A percentile compares a stretch with the other conserved stretches of the same genome.
Conservation (phyloP, 2,888 invertebrate species). For the Eupeodes latifasciatus region DNA sequence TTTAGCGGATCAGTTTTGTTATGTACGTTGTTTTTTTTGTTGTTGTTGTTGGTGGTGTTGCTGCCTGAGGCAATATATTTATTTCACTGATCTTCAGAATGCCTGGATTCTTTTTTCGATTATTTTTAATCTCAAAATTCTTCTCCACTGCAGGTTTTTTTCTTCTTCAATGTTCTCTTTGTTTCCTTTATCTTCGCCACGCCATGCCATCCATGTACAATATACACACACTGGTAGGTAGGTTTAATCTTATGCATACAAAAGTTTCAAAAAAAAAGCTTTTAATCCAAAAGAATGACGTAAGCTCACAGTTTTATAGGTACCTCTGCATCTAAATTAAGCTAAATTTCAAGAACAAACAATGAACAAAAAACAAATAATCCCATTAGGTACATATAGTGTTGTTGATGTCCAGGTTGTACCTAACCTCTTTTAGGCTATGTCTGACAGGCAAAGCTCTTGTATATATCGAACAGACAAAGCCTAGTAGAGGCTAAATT, state of each 20-base stretch:
- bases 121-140: constrained; percentile 34
- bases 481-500: constrained; percentile 88
- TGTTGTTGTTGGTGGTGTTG: too few relatives aligned
- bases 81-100: constrained; percentile 37
- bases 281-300: constrained; percentile 37
- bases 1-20: constrained; percentile 23
- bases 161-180: constrained; percentile 33
- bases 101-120: constrained; percentile 28
- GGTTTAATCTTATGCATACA: background rate
- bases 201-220: constrained; percentile 4
- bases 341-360: background rate
- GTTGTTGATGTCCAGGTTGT: constrained; percentile 82
- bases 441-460: constrained; percentile 84
- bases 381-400: background rate
- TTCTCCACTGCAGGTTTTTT: constrained; percentile 45
- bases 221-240: too few relatives aligned
- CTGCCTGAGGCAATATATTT: constrained; percentile 36
- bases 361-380: background rate
- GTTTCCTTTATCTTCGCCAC: constrained; percentile 52
- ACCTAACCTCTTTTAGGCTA: constrained; percentile 88
- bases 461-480: constrained; percentile 85
- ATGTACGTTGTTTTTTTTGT: constrained; percentile 15
- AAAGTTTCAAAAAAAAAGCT: constrained; percentile 12
- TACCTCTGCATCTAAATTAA: constrained; percentile 1
- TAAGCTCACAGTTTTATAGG: constrained; percentile 12